phyloP scores from a whole-genome alignment of 1,140 invertebrate species.

The Melitaea cinxia region DNA sequence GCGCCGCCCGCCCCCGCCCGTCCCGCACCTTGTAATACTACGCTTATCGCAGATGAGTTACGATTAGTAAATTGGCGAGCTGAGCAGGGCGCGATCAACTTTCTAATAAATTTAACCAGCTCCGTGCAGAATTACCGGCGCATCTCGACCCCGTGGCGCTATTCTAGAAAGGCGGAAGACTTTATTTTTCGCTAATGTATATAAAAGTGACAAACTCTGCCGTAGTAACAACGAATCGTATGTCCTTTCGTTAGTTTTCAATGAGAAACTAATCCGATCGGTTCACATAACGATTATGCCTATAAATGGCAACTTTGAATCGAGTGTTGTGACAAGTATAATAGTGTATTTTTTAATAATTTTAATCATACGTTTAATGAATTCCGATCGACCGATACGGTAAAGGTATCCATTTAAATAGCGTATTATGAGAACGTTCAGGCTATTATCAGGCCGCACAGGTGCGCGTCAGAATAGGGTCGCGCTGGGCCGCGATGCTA shows the following conservation, averaged over 20 bases:
- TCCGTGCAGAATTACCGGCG: conserved; percentile 45
- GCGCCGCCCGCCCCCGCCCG: conserved; percentile 15
- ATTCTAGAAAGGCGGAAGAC: conserved; percentile 27
- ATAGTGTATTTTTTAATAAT: conserved; percentile 32
- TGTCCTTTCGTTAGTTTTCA: conserved; percentile 3
- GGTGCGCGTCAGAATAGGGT: conserved; percentile 5
- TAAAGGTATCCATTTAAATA: conserved; percentile 27
- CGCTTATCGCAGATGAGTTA: conserved; percentile 67
- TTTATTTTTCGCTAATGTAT: background rate
- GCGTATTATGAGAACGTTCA: conserved; percentile 17
- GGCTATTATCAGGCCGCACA: background rate
- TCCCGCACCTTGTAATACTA: conserved; percentile 30
- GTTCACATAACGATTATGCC: conserved; percentile 31
- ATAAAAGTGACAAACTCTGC: background rate
- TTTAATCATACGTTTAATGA: conserved; percentile 22
- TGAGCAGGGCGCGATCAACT: conserved; percentile 55
- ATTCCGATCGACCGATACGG: conserved; percentile 24
- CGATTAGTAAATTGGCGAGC: conserved; percentile 72
- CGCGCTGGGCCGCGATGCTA: conserved; percentile 23
- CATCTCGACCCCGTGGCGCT: conserved; percentile 32
- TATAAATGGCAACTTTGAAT: conserved; percentile 26
- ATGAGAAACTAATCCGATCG: conserved; percentile 18
- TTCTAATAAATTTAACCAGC: conserved; percentile 62
- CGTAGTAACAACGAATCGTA: background rate
- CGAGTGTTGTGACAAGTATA: conserved; percentile 23